Conservation (phyloP, 2,113 vertebrate species). For the Meleagris gallopavo region DNA sequence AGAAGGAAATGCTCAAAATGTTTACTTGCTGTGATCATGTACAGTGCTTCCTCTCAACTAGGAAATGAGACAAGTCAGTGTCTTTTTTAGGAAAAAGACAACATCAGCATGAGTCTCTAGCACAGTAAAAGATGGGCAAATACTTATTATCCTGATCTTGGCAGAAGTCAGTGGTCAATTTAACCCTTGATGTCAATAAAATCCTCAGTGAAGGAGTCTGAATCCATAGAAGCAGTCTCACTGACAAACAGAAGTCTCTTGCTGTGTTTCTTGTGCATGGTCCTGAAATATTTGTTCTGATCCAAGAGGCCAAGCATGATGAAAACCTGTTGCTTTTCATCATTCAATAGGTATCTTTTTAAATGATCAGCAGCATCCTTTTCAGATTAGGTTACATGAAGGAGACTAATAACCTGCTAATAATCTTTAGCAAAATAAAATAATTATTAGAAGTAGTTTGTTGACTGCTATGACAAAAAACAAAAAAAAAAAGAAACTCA, state of each 20-base stretch:
- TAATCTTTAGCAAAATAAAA: not conserved
- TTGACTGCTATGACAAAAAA: too few relatives aligned
- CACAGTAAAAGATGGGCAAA: not conserved
- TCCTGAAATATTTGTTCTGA: not conserved
- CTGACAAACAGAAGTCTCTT: accelerated
- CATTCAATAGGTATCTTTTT: not conserved
- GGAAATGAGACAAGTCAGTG: constrained; percentile 30
- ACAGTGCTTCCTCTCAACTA: constrained; percentile 29
- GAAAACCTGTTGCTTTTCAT: not conserved
- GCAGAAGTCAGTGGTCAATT: not conserved
- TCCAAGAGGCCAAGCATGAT: not conserved
- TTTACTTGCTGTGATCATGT: constrained; percentile 51
- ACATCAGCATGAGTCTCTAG: not conserved
- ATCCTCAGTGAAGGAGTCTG: not conserved
- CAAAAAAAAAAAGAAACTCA: not conserved
- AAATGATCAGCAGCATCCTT: not conserved
- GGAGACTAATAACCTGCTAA: not conserved
- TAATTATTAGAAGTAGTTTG: not conserved
- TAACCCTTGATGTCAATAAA: not conserved
- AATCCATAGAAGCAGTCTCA: not conserved
- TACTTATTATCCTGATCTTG: not conserved
- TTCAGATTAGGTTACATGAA: not conserved
- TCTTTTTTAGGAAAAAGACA: constrained; percentile 5
- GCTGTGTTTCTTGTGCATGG: not conserved
- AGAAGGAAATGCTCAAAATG: constrained; percentile 65